Base-by-base conservation (phyloP, 2,888 invertebrate species). In the Nephrotoma appendiculata region DNA sequence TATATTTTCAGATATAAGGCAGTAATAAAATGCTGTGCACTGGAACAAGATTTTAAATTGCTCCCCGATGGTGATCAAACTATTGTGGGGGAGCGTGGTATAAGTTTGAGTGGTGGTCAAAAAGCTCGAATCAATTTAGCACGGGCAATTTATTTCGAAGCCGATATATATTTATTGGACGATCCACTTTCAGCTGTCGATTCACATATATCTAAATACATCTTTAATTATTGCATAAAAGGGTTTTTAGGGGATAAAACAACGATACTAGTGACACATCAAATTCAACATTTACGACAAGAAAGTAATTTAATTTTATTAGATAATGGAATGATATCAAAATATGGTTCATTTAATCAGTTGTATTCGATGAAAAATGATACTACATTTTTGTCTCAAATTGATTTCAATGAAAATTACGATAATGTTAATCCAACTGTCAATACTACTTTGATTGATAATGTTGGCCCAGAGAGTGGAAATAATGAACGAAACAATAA, bases 31-130 rank as follows among this genome's bases (percentile, higher is more conserved):
- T 95, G 93, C 0, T 95, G 95, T 89, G 94, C 94, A 2, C 89
- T 96, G 87, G 89, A 91, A 83, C 93, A 93, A 88, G 97, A 98
- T 90, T 94, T 97, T 89, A 93, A 94, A 86, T 93, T 95, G 88
- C 93, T 97, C 88, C 95, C 96, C 0, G 93, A 94, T 89, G 96
- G 96, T 6, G 97, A 97, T 90, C 91, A 93, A 88, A 96, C 96
- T 0, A 91, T 96, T 86, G 95, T 97, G 0, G 97, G 97, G 1
- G 97, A 97, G 89, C 93, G 96, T 85, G 97, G 97, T 11, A 94
- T 95, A 0, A 95, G 95, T 5, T 91, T 98, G 11, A 96, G 96
- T 71, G 97, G 97, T 7, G 97, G 97, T 7, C 97, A 97, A 91
- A 94, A 94, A 90, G 96, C 97, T 1, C 93, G 97, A 88, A 94